Base-by-base conservation (phyloP, 2,888 invertebrate genomes). In the Lasioglossum figueresi region DNA sequence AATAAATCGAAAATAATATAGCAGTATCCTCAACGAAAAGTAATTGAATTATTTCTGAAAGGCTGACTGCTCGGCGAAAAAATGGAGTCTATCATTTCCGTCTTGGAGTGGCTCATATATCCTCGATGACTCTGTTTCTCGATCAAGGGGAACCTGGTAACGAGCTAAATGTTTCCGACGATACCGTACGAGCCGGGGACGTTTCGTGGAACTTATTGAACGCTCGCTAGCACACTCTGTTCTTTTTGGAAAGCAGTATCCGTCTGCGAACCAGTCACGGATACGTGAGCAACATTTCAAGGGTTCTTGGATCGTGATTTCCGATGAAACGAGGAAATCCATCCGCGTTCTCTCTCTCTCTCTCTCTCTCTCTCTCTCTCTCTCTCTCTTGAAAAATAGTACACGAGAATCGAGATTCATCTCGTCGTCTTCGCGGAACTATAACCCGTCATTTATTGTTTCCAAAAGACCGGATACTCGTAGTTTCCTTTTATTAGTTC, bases 231-330 rank as follows among this genome's bases (percentile, higher is more conserved):
- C 23, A 85, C 45, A 37, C 77, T 73, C 71, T 80, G 71, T 19
- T 43, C 45, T 34, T 56, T 23, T 59, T 76, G 73, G 68, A 71
- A 23, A 52, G 16, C 63, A 27, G 78, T 71, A 68, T 68, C 23
- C 23, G 40, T 68, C 68, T 10, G 8, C 70, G 48, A 40, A 31
- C 56, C 59, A 31, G 37, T 66, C 56, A 27, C 40, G 40, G 77
- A 79, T 89, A 91, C 91, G 90, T 89, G 90, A 91, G 88, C 80
- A 83, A 91, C 84, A 90, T 92, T 85, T 83, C 68, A 85, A 91
- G 83, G n/a, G 23, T 66, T 23, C 31, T 31, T 66, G 31, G 19
- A 23, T 16, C 31, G 31, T 66, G 45, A 23, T 23, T 76, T 43
- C 16, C 59, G 31, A 66, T 23, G 63, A 79, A 82, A 82, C 72